These are phyloP conservation scores for Herpetotheres cachinnans DNA, from an alignment of 2,113 vertebrate species.

Conservation along the genomic window DNA sequence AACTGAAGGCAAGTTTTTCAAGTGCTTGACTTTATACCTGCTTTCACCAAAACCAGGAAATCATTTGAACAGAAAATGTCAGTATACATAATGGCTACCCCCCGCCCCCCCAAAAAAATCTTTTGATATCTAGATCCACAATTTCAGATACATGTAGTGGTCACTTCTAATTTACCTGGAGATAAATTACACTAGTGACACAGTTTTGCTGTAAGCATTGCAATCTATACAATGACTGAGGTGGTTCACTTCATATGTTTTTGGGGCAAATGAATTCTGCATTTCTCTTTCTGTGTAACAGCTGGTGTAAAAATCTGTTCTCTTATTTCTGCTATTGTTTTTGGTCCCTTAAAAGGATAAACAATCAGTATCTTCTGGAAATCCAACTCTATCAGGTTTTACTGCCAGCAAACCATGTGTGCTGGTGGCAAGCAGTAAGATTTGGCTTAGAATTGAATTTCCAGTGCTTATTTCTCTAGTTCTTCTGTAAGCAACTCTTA, in stretches of 20 bases:
- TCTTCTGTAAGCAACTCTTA: not conserved
- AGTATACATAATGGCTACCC: not conserved
- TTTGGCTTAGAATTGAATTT: not conserved
- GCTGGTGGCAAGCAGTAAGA: not conserved
- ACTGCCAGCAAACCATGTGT: not conserved
- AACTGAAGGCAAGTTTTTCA: not conserved
- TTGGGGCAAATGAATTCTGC: not conserved
- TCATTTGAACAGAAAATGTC: not conserved
- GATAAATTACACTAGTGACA: no score
- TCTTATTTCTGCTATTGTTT: not conserved
- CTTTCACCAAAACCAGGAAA: not conserved
- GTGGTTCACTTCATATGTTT: fast-evolving
- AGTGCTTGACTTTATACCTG: not conserved
- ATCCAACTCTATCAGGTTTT: fast-evolving
- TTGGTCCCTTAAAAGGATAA: not conserved
- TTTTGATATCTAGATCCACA: not conserved
- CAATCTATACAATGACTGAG: not conserved
- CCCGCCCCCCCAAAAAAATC: no score
- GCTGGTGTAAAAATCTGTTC: not conserved
- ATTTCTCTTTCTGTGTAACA: not conserved
- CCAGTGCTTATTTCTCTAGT: not conserved
- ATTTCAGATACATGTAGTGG: no score
- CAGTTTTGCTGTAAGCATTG: not conserved
- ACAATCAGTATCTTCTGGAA: not conserved
- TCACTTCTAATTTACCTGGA: not conserved